phyloP scores from a whole-genome alignment of 2,113 vertebrate species.

The Pan paniscus region DNA sequence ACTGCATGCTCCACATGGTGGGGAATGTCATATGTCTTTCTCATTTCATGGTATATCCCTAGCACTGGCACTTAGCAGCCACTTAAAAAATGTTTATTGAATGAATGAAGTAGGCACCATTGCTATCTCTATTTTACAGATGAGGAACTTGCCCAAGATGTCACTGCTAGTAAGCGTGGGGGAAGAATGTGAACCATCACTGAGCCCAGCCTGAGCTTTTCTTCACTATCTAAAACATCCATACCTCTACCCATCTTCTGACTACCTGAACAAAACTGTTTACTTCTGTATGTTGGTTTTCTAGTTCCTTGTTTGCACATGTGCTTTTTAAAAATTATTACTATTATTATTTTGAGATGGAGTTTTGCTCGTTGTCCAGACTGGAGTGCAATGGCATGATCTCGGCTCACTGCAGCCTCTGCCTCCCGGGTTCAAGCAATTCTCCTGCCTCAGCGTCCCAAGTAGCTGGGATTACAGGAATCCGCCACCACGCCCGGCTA shows the following conservation, averaged over 20 bases:
- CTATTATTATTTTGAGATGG: no score
- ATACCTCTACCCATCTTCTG: fast-evolving
- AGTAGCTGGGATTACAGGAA: no score
- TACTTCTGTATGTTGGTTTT: background rate
- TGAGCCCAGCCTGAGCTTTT: background rate
- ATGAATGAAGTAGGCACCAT: background rate
- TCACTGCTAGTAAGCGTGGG: background rate
- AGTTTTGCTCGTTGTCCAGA: no score
- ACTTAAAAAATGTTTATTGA: background rate
- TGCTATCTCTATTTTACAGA: background rate
- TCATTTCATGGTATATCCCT: background rate
- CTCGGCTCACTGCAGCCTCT: no score
- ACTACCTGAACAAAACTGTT: background rate
- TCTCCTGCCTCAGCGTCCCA: no score
- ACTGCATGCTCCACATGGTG: background rate
- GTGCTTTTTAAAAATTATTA: background rate
- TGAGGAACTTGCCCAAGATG: background rate
- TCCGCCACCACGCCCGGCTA: no score
- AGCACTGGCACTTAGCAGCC: background rate
- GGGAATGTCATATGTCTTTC: background rate
- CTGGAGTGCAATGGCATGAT: no score
- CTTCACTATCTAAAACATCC: background rate
- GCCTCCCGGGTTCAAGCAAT: no score
- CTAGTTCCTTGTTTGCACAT: background rate
- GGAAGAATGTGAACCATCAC: background rate